Evolutionary conservation across 35 echinoderm and acorn worm species (phyloP), one percentile per base, ranked within the genome.

Genomic region (Patiria miniata): DNA sequence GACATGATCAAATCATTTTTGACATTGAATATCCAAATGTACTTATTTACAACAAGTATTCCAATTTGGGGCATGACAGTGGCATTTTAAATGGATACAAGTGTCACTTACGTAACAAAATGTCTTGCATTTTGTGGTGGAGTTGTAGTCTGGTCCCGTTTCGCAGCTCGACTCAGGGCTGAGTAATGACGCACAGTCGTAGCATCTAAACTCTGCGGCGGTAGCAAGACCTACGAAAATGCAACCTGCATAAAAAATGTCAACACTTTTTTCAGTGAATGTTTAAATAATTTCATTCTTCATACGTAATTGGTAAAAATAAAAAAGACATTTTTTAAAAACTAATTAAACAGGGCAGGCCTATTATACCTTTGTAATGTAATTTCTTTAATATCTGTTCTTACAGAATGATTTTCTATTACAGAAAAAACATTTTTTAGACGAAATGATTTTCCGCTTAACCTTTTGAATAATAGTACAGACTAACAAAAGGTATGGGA

Each of bases 161-260:
- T 86, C 61, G 42, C 83, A 86, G 18, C 36, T 86, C 55, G 61
- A 86, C 22, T 86, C 68, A 12, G 59, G 16, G 38, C 56, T 61
- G 22, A 86, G 47, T 42, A 86, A 39, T 40, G 83, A 69, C 16
- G 18, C 68, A 14, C 83, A 86, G 18, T 60, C 39, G 58, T 68
- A 76, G 38, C 83, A 86, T 15, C 18, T 68, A 29, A 86, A 86
- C 12, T 30, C 22, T 73, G 65, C 65, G 2, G 65, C 34, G 29
- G 30, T 23, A 30, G 65, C 29, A 73, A 73, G 6, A 28, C 65
- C 29, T 2, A 16, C 2, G 7, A 73, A 34, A 32, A 73, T 9
- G 29, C 26, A 34, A 73, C 65, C 65, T 73, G 34, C 34, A 7
- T 32, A 0, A 5, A 73, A 14, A 73, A 4, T 23, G 29, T n/a